Evolutionary conservation across 2,888 invertebrate species (phyloP).

Genomic region (Hymenopus coronatus): DNA sequence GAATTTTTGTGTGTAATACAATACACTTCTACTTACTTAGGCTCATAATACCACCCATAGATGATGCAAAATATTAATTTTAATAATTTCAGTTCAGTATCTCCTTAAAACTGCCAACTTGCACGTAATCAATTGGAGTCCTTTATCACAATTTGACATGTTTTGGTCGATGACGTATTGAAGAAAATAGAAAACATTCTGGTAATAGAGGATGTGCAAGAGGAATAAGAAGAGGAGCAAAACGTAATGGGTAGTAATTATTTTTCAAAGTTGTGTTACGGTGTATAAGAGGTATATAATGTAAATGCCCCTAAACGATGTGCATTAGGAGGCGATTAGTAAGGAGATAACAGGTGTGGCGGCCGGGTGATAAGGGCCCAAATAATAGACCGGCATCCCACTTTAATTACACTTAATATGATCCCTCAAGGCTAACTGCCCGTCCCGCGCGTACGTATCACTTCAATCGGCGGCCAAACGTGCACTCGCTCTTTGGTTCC

Average conservation of each 20-base stretch:
- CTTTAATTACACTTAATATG: conserved; percentile 21
- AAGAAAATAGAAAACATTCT: background rate
- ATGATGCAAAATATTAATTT: too few relatives aligned
- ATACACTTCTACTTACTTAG: too few relatives aligned
- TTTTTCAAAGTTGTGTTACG: background rate
- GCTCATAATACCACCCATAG: too few relatives aligned
- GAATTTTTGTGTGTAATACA: too few relatives aligned
- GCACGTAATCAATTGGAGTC: too few relatives aligned
- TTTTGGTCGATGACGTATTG: too few relatives aligned
- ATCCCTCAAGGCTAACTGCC: background rate
- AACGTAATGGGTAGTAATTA: background rate
- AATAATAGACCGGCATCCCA: conserved; percentile 14
- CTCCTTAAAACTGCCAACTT: too few relatives aligned
- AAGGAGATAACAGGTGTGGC: background rate
- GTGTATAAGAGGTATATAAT: background rate
- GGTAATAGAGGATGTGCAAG: background rate
- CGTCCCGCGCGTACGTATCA: background rate
- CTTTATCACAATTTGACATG: too few relatives aligned
- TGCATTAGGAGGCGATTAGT: background rate
- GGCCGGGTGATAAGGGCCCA: conserved; percentile 1
- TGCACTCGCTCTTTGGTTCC: too few relatives aligned
- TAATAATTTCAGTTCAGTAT: too few relatives aligned
- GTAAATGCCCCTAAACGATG: background rate
- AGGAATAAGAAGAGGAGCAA: background rate
- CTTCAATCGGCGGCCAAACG: background rate